Evolutionary conservation across 2,888 invertebrate genomes (phyloP), one percentile per base, ranked within the genome.

Genomic region (Napeogenes sylphis): DNA sequence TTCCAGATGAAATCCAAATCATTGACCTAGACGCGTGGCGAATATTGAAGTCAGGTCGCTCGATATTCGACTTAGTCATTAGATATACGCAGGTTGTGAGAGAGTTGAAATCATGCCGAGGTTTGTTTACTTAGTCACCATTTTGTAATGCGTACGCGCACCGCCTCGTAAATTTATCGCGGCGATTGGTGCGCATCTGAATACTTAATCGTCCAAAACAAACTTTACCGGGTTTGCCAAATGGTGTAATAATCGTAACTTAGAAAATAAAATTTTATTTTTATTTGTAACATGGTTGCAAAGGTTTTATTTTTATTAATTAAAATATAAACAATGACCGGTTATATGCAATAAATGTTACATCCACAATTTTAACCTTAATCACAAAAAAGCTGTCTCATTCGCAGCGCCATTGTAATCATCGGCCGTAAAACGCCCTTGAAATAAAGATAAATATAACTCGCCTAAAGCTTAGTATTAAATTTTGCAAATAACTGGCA

Each of bases 131-230:
- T 51, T 51, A 51, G 84, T 88, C 88, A 89, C 83, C 85, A 75
- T 81, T 81, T 85, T 81, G 83, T 80, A 79, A 85, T 86, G 84
- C 81, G 83, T 75, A 74, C 78, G 78, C 86, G 84, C 79, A 82
- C 74, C 70, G 74, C 76, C 74, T 73, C 75, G 73, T 77, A 79
- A 82, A 84, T 82, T 82, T 80, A 81, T 79, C 76, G 76, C 73
- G 75, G 73, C 77, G 71, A 65, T 53, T 58, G 42, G 61, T 63
- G 67, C 62, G 65, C 61, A 61, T 63, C 51, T 60, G 61, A 61
- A 58, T 56, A 54, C 51, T 58, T 53, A 66, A 62, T 64, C 53
- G 55, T 59, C 59, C 53, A 65, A 65, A 62, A 67, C 58, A 62
- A 59, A 62, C 56, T 59, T 57, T 38, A 61, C 38, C 35, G 53